A percentile compares a stretch with the other conserved stretches of the same genome.
phyloP scores from a whole-genome alignment of 2,888 invertebrate genomes.

The Mesopsocus fuscifrons region DNA sequence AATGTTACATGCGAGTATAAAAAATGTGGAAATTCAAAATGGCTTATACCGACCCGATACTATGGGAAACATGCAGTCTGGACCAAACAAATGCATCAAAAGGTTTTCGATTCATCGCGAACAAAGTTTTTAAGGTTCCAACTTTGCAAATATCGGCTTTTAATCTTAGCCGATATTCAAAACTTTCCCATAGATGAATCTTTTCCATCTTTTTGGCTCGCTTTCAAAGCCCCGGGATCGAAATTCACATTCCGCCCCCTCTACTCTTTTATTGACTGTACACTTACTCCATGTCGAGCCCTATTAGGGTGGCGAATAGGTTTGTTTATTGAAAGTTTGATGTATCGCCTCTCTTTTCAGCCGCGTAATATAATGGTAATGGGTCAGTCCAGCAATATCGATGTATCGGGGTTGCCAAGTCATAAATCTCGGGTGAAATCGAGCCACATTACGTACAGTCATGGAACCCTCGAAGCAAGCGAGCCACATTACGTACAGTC shows the following conservation, averaged over 20 bases:
- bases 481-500: too few relatives aligned
- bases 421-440: too few relatives aligned
- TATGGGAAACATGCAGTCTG: too few relatives aligned
- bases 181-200: constrained; percentile 9
- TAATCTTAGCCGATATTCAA: constrained; percentile 10
- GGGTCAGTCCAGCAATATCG: too few relatives aligned
- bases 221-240: background rate
- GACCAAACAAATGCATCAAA: constrained; percentile 2
- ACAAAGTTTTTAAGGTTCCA: constrained; percentile 3
- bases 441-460: too few relatives aligned
- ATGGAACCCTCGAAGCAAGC: too few relatives aligned
- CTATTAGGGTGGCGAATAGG: background rate
- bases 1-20: too few relatives aligned
- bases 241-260: constrained; percentile 2
- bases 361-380: too few relatives aligned
- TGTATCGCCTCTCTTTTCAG: background rate
- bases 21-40: too few relatives aligned
- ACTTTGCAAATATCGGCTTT: constrained; percentile 8
- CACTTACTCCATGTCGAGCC: background rate
- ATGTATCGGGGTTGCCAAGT: too few relatives aligned
- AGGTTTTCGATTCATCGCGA: constrained; percentile 9
- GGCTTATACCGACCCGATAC: too few relatives aligned
- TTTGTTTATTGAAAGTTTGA: background rate
- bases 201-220: constrained; percentile 8
- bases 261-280: background rate